Evolutionary conservation across 1,140 invertebrate species (phyloP).

Genomic region (Caenorhabditis latens): DNA sequence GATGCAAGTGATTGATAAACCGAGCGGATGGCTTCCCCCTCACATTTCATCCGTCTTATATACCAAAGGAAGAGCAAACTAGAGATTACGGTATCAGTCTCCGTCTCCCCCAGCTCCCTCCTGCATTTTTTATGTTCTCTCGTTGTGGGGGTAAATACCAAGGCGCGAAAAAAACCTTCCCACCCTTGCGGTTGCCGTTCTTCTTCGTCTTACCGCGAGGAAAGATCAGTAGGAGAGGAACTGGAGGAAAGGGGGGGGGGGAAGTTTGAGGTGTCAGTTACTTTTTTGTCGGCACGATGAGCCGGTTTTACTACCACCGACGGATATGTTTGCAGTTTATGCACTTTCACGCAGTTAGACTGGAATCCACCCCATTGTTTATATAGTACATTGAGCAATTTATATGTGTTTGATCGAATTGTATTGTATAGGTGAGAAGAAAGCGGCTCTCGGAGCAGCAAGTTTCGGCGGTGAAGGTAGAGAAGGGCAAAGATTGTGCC

Average conservation of each 20-base stretch:
- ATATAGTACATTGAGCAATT: constrained; percentile 38
- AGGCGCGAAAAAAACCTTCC: constrained; percentile 41
- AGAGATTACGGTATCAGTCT: constrained; percentile 52
- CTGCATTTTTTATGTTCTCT: constrained; percentile 32
- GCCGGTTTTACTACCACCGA: constrained; percentile 4
- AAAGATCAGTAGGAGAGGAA: constrained; percentile 22
- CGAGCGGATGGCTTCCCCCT: not conserved
- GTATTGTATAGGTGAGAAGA: constrained; percentile 4
- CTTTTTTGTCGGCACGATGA: not conserved
- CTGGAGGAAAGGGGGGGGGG: not conserved
- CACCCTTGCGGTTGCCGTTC: constrained; percentile 21
- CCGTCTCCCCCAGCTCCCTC: constrained; percentile 31
- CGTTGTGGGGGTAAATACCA: constrained; percentile 4
- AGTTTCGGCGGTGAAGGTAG: not conserved
- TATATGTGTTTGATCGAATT: constrained; percentile 37
- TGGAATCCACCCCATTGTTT: not conserved
- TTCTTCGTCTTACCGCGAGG: constrained; percentile 40
- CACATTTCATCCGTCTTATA: constrained; percentile 8
- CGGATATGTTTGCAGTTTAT: constrained; percentile 24
- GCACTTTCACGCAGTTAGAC: constrained; percentile 10
- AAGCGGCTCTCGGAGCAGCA: not conserved
- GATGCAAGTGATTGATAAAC: constrained; percentile 4
- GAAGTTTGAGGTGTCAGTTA: constrained; percentile 16
- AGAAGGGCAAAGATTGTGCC: constrained; percentile 16
- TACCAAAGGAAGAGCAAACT: constrained; percentile 33